These are phyloP conservation scores for Melieria omissa DNA, from an alignment of 2,888 invertebrate genomes.

Conservation along the genomic window DNA sequence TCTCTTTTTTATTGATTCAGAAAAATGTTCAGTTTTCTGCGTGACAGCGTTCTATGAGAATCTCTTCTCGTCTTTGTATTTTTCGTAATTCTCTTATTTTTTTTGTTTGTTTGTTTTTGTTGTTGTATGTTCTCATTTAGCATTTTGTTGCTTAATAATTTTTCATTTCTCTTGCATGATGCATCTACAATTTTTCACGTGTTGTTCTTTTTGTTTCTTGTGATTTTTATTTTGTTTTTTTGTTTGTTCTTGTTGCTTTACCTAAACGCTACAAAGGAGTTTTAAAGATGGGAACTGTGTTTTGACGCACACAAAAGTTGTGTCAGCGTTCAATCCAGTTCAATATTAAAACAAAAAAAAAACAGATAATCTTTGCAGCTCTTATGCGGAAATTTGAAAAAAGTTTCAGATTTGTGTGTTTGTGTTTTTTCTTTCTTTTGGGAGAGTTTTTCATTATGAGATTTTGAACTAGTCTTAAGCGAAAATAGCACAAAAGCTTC, in stretches of 20 bases:
- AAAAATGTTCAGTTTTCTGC: constrained; percentile 59
- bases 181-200: too few species aligned
- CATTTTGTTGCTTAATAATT: too few species aligned
- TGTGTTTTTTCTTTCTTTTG: constrained; percentile 41
- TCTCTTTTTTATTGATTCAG: constrained; percentile 63
- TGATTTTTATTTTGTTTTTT: constrained; percentile 17
- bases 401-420: constrained; percentile 45
- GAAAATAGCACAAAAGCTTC: constrained; percentile 59
- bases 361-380: too few species aligned
- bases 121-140: not conserved
- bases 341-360: too few species aligned
- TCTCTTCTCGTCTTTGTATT: constrained; percentile 35
- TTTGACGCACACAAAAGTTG: too few species aligned
- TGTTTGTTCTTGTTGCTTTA: constrained; percentile 31
- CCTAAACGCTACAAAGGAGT: constrained; percentile 38
- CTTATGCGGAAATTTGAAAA: not conserved
- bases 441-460: constrained; percentile 6
- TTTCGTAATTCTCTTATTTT: constrained; percentile 35
- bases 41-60: constrained; percentile 47
- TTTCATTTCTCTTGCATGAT: too few species aligned
- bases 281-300: not conserved
- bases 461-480: constrained; percentile 60
- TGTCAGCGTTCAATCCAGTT: too few species aligned
- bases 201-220: constrained; percentile 34
- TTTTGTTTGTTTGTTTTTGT: constrained; percentile 34